Evolutionary conservation across 2,113 vertebrate genomes (phyloP).

Genomic region (Phyllopteryx taeniolatus): DNA sequence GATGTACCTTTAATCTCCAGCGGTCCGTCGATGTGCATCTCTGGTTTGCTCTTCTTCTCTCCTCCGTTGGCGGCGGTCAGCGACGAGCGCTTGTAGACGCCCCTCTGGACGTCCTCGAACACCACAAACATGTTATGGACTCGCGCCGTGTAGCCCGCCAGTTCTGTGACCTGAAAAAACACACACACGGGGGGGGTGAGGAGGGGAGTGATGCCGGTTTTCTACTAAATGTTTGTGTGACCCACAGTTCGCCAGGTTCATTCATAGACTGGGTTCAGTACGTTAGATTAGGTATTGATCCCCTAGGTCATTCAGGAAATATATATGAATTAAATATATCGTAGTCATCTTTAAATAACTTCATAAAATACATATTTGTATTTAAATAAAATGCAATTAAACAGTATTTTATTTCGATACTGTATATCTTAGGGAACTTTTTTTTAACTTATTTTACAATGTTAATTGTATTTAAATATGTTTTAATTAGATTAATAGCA

Average conservation of each 20-base stretch:
- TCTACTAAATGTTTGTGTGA: not conserved
- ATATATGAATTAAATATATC: no score
- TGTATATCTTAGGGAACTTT: no score
- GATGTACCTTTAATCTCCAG: conserved; percentile 87
- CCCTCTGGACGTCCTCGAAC: conserved; percentile 92
- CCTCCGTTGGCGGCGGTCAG: conserved; percentile 64
- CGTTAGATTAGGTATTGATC: not conserved
- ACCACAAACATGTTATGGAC: conserved; percentile 96
- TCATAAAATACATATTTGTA: no score
- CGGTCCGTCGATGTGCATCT: conserved; percentile 78
- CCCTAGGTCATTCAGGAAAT: no score
- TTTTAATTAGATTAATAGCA: no score
- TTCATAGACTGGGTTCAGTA: not conserved
- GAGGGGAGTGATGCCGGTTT: conserved; percentile 9
- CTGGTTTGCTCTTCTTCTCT: conserved; percentile 70
- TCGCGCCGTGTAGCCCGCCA: conserved; percentile 93
- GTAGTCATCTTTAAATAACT: no score
- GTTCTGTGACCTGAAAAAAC: conserved; percentile 85
- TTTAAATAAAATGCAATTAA: no score
- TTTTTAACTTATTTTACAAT: no score
- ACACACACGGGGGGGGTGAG: not conserved
- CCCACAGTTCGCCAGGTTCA: not conserved
- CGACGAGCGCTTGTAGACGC: conserved; percentile 86
- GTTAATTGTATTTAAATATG: no score
- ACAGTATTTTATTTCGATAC: no score